Evolutionary conservation across 2,113 vertebrate genomes (phyloP), one percentile per base, ranked within the genome.

Genomic region (Rhinogobius similis): DNA sequence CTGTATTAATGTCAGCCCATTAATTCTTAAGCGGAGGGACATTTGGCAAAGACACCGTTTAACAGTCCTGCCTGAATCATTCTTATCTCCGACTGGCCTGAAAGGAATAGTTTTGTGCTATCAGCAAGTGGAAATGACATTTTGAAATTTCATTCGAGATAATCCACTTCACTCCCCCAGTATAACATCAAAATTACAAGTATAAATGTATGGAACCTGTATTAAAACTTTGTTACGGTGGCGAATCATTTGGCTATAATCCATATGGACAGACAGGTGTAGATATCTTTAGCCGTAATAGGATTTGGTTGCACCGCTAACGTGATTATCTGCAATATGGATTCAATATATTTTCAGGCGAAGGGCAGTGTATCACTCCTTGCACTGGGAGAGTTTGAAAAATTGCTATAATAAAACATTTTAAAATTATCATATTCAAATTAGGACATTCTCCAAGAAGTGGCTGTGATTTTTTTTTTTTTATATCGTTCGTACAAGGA

Each of bases 1-100:
- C 92, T 92, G 94, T 97, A 96, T 97, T 97, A 96, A 96, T 97
- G 94, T 96, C 95, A 95, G 90, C 92, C 92, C 94, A 96, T 95
- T 96, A 96, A 97, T 95, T 96, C 94, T 83, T 82, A 79, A 88
- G 89, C 89, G 64, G 76, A 76, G 84, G 83, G 90, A 89, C 87
- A 81, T 90, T 92, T 86, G 88, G 87, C 88, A 93, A 95, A 94
- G 92, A 91, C 92, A 93, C 93, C 89, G 89, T 95, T 96, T 95
- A 95, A 89, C 94, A 86, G 91, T 83, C 90, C 91, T 88, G 90
- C 91, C 92, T 93, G 95, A 94, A 93, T 94, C 94, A 92, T 93
- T 92, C 94, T 96, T 97, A 96, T 96, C 94, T 21, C 21, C 92
- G 73, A 61, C 86, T 89, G 90, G 95, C 94, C 95, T 96, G 95